Conservation (phyloP, 2,888 invertebrate genomes). For the Bombylius major region DNA sequence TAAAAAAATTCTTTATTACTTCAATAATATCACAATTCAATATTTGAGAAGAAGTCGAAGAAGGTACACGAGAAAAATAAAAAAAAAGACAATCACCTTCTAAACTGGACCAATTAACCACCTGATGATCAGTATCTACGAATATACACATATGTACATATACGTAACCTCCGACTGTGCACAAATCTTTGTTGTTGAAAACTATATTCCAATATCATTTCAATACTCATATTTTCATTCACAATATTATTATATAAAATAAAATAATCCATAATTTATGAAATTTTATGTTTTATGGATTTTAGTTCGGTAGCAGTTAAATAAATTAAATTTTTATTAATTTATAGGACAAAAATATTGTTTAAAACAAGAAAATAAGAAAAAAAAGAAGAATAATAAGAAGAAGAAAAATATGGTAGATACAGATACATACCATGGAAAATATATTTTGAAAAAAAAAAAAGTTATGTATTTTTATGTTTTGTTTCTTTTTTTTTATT, state of each 20-base stretch:
- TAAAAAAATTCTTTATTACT: too few species aligned
- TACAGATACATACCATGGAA: too few species aligned
- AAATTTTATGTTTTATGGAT: neutral
- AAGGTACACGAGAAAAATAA: too few species aligned
- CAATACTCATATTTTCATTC: too few species aligned
- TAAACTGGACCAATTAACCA: neutral
- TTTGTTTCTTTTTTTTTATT: too few species aligned
- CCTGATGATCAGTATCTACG: neutral
- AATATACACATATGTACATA: neutral
- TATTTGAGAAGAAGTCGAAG: too few species aligned
- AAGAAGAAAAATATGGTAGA: conserved; percentile 5
- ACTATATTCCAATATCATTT: too few species aligned
- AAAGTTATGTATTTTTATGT: too few species aligned
- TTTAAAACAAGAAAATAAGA: conserved; percentile 15
- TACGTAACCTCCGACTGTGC: neutral
- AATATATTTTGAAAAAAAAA: too few species aligned
- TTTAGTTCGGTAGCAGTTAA: conserved; percentile 27
- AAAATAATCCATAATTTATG: neutral
- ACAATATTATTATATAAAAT: neutral
- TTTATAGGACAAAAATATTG: conserved; percentile 30
- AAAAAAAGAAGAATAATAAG: conserved; percentile 6
- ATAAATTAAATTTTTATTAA: conserved; percentile 30
- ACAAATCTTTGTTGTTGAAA: neutral
- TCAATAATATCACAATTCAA: too few species aligned
- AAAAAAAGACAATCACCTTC: neutral